A percentile compares a stretch with the other conserved stretches of the same genome.
These are phyloP conservation scores for Sialis fuliginosa DNA, from an alignment of 2,888 invertebrate species.

Conservation along the genomic window DNA sequence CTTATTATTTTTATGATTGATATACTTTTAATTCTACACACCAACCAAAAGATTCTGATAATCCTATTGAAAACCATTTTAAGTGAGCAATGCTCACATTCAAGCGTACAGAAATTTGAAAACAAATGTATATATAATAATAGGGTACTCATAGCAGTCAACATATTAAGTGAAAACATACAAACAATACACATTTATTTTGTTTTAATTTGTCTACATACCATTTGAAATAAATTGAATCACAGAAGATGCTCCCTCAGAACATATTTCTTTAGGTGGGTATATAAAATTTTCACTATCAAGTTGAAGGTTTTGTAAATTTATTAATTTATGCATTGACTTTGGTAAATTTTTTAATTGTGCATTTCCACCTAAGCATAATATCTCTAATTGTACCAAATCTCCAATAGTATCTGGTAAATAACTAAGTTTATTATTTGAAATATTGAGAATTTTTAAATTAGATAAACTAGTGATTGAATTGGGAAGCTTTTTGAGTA, in stretches of 20 bases:
- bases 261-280: slow-evolving; percentile 42
- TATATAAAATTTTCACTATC: slow-evolving; percentile 42
- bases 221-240: slow-evolving; percentile 43
- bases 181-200: too few relatives aligned
- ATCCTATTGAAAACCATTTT: too few relatives aligned
- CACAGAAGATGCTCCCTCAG: slow-evolving; percentile 41
- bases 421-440: slow-evolving; percentile 46
- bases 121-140: too few relatives aligned
- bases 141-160: too few relatives aligned
- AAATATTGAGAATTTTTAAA: slow-evolving; percentile 49
- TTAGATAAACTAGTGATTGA: slow-evolving; percentile 42
- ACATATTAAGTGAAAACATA: too few relatives aligned
- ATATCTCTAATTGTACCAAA: slow-evolving; percentile 36
- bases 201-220: too few relatives aligned
- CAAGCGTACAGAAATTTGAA: too few relatives aligned
- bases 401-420: slow-evolving; percentile 45
- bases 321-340: slow-evolving; percentile 44
- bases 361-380: slow-evolving; percentile 42
- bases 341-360: slow-evolving; percentile 40
- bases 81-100: too few relatives aligned
- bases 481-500: slow-evolving; percentile 47
- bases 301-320: slow-evolving; percentile 39
- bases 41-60: too few relatives aligned
- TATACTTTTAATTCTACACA: too few relatives aligned
- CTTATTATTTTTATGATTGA: too few relatives aligned